Evolutionary conservation across 2,113 vertebrate species (phyloP).

Genomic region (Amphiprion percula): DNA sequence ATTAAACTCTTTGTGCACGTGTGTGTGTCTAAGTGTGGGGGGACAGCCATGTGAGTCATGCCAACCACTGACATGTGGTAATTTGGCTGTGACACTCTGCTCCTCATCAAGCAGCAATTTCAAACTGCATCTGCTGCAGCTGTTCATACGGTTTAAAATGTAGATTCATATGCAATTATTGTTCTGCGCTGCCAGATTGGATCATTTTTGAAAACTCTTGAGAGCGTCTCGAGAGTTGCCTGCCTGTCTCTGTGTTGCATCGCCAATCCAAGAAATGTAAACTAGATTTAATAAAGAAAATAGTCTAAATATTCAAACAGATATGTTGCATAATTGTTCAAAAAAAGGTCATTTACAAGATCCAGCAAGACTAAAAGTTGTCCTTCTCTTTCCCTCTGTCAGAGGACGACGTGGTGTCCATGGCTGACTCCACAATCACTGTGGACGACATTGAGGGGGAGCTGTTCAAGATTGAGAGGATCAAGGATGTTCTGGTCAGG

Average conservation of each 20-base stretch:
- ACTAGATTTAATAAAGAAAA: neutral
- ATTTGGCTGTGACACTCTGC: slow-evolving; percentile 45
- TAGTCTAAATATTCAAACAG: neutral
- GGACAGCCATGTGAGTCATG: slow-evolving; percentile 1
- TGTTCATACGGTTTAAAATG: slow-evolving; percentile 46
- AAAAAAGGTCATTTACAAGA: neutral
- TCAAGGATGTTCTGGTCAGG: slow-evolving; percentile 89
- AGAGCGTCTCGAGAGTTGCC: neutral
- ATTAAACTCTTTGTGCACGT: slow-evolving; percentile 10
- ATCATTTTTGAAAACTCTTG: neutral
- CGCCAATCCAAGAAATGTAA: neutral
- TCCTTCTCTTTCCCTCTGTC: slow-evolving; percentile 14
- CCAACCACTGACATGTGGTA: slow-evolving; percentile 40
- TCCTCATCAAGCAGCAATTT: slow-evolving; percentile 45
- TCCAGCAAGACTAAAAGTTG: neutral
- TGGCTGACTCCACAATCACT: slow-evolving; percentile 90
- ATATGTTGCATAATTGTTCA: neutral
- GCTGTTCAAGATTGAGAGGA: slow-evolving; percentile 89
- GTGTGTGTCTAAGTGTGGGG: neutral
- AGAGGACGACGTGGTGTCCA: slow-evolving; percentile 89
- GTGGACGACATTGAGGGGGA: slow-evolving; percentile 90
- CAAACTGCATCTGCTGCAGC: slow-evolving; percentile 45
- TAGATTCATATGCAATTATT: slow-evolving; percentile 35
- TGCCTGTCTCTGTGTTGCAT: neutral
- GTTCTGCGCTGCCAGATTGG: neutral